phyloP scores from a whole-genome alignment of 2,888 invertebrate genomes.

The Bugulina stolonifera region DNA sequence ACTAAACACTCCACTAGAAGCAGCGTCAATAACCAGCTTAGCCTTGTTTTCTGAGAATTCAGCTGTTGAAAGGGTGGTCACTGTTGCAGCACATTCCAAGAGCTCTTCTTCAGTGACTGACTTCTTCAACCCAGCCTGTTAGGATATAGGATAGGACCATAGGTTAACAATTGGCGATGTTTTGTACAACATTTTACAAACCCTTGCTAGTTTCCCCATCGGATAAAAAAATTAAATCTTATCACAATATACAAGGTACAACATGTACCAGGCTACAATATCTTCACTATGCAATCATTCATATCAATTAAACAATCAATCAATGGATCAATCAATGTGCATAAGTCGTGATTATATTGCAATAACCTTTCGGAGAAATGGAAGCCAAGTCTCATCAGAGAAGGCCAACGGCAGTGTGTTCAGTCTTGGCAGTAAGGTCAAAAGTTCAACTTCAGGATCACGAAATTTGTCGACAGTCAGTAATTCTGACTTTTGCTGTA shows the following conservation, averaged over 20 bases:
- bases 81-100: slow-evolving; percentile 1
- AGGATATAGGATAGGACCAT: too few species aligned
- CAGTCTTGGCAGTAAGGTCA: slow-evolving; percentile 12
- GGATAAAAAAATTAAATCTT: too few species aligned
- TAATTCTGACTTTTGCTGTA: neutral
- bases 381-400: neutral
- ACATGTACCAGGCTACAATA: too few species aligned
- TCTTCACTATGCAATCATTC: too few species aligned
- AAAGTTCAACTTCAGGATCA: slow-evolving; percentile 15
- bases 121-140: slow-evolving; percentile 9
- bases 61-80: slow-evolving; percentile 1
- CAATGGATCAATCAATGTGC: too few species aligned
- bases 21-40: neutral
- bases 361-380: slow-evolving; percentile 19
- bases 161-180: too few species aligned
- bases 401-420: slow-evolving; percentile 1
- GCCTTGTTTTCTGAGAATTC: slow-evolving; percentile 19
- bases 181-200: too few species aligned
- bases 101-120: slow-evolving; percentile 9
- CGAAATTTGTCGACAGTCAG: neutral
- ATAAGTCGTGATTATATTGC: too few species aligned
- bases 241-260: too few species aligned
- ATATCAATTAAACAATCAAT: too few species aligned
- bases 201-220: too few species aligned
- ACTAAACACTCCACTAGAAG: neutral